A percentile compares a stretch with the other conserved stretches of the same genome.
Evolutionary conservation across 2,888 invertebrate genomes (phyloP).

Genomic region (Hydriomena furcata): DNA sequence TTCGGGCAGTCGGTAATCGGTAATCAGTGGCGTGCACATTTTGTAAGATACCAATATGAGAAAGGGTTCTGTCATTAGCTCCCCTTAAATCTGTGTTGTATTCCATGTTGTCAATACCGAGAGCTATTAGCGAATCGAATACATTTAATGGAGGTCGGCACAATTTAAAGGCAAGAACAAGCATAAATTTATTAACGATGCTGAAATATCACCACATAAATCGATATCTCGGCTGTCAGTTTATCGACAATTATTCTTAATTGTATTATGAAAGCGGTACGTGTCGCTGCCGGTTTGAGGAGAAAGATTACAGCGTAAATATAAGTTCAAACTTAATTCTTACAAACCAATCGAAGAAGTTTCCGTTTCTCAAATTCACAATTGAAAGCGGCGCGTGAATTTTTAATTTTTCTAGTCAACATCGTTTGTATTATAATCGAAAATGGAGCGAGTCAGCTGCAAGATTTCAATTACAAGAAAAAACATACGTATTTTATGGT

Average conservation of each 20-base stretch:
- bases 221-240: conserved; percentile 79
- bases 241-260: conserved; percentile 83
- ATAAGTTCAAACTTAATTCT: background rate
- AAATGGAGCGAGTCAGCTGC: too few species aligned
- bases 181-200: conserved; percentile 82
- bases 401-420: too few species aligned
- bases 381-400: too few species aligned
- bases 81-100: conserved; percentile 55
- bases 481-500: too few species aligned
- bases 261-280: conserved; percentile 81
- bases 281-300: conserved; percentile 48
- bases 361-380: too few species aligned
- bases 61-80: background rate
- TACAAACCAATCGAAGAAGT: too few species aligned
- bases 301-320: conserved; percentile 40
- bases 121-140: conserved; percentile 65
- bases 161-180: conserved; percentile 81
- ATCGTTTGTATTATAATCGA: too few species aligned
- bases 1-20: too few species aligned
- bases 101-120: conserved; percentile 67
- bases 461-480: too few species aligned
- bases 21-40: too few species aligned
- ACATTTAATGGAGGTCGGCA: conserved; percentile 71
- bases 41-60: background rate
- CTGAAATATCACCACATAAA: conserved; percentile 83